These are phyloP conservation scores for Dermochelys coriacea DNA, from an alignment of 2,797 vertebrate species.

Conservation along the genomic window DNA sequence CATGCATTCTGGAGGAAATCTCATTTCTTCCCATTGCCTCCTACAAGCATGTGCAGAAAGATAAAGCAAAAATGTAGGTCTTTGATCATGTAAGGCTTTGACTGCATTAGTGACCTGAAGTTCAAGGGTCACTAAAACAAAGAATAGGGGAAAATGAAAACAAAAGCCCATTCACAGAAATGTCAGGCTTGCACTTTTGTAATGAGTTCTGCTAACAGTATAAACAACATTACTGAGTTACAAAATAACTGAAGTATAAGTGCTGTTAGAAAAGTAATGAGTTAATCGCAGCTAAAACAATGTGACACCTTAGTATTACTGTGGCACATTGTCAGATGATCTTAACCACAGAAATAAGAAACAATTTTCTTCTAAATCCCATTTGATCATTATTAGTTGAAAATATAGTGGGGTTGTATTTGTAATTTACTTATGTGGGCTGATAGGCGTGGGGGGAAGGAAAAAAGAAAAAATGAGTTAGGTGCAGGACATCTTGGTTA, in stretches of 20 bases:
- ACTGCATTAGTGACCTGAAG: conserved; percentile 59
- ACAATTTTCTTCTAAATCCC: not conserved
- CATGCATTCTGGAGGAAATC: conserved; percentile 20
- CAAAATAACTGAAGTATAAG: conserved; percentile 21
- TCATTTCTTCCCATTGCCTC: conserved; percentile 21
- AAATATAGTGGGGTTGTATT: not conserved
- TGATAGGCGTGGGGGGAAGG: not conserved
- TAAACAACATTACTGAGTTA: conserved; percentile 44
- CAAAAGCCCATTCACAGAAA: conserved; percentile 71
- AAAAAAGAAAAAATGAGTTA: not conserved
- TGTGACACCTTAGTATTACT: conserved; percentile 23
- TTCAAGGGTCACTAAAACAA: conserved; percentile 70
- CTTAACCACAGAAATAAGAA: conserved; percentile 4
- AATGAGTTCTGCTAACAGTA: conserved; percentile 58
- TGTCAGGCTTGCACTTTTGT: conserved; percentile 40
- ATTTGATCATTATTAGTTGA: not conserved
- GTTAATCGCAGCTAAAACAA: conserved; percentile 34
- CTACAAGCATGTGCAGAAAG: conserved; percentile 34
- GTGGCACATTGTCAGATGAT: conserved; percentile 13
- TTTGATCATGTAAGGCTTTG: conserved; percentile 67
- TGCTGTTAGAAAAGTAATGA: conserved; percentile 45
- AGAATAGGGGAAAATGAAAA: conserved; percentile 58
- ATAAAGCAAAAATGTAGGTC: conserved; percentile 14
- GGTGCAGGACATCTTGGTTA: not conserved
- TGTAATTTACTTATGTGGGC: fast-evolving